A percentile compares a stretch with the other conserved stretches of the same genome.
phyloP scores from a whole-genome alignment of 1,140 invertebrate genomes.

The Dendrolimus kikuchii region DNA sequence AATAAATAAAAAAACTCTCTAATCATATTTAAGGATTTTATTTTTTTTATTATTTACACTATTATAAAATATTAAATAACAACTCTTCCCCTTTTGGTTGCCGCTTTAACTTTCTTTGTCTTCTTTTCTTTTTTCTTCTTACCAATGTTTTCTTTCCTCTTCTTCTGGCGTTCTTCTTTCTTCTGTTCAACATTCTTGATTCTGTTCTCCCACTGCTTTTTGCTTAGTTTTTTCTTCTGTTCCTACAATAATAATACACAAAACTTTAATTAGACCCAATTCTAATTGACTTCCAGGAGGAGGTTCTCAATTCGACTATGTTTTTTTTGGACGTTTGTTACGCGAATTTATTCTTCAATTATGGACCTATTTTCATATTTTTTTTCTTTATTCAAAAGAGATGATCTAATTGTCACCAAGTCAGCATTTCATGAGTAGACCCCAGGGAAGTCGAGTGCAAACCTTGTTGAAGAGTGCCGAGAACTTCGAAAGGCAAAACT shows the following conservation, averaged over 20 bases:
- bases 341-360: background rate
- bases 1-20: background rate
- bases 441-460: too few relatives aligned
- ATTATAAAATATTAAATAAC: slow-evolving; percentile 32
- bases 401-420: too few relatives aligned
- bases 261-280: too few relatives aligned
- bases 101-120: slow-evolving; percentile 51
- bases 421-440: too few relatives aligned
- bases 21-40: slow-evolving; percentile 3
- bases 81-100: slow-evolving; percentile 50
- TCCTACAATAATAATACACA: slow-evolving; percentile 34
- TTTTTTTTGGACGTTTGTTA: slow-evolving; percentile 1
- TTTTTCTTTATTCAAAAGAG: too few relatives aligned
- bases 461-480: too few relatives aligned
- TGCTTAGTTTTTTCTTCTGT: slow-evolving; percentile 59
- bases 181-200: slow-evolving; percentile 49
- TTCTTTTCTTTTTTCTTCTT: slow-evolving; percentile 66
- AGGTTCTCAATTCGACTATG: background rate
- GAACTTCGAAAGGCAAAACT: too few relatives aligned
- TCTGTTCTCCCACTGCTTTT: slow-evolving; percentile 58
- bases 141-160: slow-evolving; percentile 54
- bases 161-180: slow-evolving; percentile 53
- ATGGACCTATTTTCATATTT: background rate
- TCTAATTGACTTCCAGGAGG: too few relatives aligned
- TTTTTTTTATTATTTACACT: slow-evolving; percentile 8